These are phyloP conservation scores for Megaceryle alcyon DNA, from an alignment of 2,797 vertebrate genomes.

Conservation along the genomic window DNA sequence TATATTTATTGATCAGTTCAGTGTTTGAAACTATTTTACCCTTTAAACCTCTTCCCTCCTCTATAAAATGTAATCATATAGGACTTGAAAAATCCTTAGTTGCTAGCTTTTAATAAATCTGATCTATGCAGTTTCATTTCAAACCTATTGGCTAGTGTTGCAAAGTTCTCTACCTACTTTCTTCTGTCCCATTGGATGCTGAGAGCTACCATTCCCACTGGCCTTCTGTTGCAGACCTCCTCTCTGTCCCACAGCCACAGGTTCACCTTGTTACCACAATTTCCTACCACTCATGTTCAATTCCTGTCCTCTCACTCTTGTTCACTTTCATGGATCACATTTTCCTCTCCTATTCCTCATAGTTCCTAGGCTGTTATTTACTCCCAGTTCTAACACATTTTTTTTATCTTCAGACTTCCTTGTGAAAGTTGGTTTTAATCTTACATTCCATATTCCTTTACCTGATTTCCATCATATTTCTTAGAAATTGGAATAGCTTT, in stretches of 20 bases:
- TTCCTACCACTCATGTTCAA: not conserved
- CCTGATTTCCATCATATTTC: not conserved
- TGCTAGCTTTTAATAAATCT: not conserved
- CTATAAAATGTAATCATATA: not conserved
- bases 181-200: not conserved
- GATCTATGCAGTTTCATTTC: not conserved
- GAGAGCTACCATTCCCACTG: not conserved
- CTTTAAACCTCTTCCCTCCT: conserved; percentile 38
- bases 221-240: accelerated
- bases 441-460: not conserved
- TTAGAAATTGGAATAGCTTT: not conserved
- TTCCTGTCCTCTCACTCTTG: not conserved
- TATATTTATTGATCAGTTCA: conserved; percentile 19
- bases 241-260: accelerated
- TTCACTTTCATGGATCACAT: not conserved
- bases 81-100: not conserved
- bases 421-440: not conserved
- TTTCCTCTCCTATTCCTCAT: not conserved
- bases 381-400: not conserved
- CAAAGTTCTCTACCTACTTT: not conserved
- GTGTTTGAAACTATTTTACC: conserved; percentile 34
- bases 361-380: not conserved
- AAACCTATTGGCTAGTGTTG: not conserved
- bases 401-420: not conserved
- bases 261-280: not conserved